phyloP scores from a whole-genome alignment of 2,113 vertebrate genomes.

The Planiliza haematocheilus region DNA sequence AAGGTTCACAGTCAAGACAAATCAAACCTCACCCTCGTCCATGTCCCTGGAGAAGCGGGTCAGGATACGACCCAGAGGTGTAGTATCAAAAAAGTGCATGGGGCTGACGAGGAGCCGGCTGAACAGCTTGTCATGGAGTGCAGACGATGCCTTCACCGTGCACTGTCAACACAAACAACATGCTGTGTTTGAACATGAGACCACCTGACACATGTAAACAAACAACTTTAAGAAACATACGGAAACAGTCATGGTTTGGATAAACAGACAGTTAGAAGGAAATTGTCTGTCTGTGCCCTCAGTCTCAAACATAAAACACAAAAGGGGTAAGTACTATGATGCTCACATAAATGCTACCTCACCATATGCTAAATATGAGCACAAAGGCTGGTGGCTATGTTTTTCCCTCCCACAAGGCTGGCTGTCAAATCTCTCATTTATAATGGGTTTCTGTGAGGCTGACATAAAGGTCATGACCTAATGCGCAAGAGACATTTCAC shows the following conservation, averaged over 20 bases:
- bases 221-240: constrained; percentile 60
- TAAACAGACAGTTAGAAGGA: constrained; percentile 47
- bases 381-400: constrained; percentile 11
- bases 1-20: constrained; percentile 55
- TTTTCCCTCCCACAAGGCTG: constrained; percentile 14
- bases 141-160: constrained; percentile 83
- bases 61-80: constrained; percentile 87
- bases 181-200: constrained; percentile 41
- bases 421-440: constrained; percentile 70
- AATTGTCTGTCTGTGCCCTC: constrained; percentile 29
- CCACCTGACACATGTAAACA: constrained; percentile 51
- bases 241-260: constrained; percentile 31
- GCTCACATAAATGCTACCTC: constrained; percentile 23
- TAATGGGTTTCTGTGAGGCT: constrained; percentile 66
- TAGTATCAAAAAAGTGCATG: constrained; percentile 87
- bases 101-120: constrained; percentile 81
- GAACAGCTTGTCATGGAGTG: constrained; percentile 86
- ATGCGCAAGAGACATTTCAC: constrained; percentile 57
- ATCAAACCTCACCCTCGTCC: constrained; percentile 85
- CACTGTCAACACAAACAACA: constrained; percentile 79
- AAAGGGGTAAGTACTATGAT: constrained; percentile 27
- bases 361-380: constrained; percentile 44
- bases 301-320: constrained; percentile 30
- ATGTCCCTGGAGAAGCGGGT: constrained; percentile 88
- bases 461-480: constrained; percentile 68